Conservation (phyloP, 2,888 invertebrate genomes). For the Leptinotarsa rubiginosa region DNA sequence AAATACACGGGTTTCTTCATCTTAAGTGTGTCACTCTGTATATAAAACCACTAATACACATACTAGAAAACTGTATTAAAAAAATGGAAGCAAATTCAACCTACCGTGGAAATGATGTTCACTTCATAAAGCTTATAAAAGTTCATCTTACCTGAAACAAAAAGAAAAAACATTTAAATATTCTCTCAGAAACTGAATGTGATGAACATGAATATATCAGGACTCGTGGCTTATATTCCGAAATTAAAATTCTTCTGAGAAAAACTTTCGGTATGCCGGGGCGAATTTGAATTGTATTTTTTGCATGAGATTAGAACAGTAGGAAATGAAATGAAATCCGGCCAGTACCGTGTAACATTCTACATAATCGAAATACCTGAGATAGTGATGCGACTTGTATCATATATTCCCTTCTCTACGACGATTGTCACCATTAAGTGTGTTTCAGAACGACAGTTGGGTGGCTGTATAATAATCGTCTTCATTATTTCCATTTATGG, state of each 20-base stretch:
- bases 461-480: no score
- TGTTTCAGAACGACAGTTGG: no score
- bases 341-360: background rate
- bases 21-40: no score
- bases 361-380: constrained; percentile 8
- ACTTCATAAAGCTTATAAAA: background rate
- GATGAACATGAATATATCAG: background rate
- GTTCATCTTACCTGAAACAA: constrained; percentile 1
- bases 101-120: background rate
- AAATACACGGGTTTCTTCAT: no score
- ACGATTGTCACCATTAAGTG: background rate
- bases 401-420: background rate
- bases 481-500: no score
- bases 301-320: background rate
- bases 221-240: background rate
- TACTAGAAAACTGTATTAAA: background rate
- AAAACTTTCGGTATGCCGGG: background rate
- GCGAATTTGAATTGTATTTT: background rate
- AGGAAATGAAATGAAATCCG: background rate
- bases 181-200: background rate
- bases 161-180: background rate
- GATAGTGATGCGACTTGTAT: background rate
- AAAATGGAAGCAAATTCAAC: background rate
- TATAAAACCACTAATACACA: background rate
- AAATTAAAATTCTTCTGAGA: background rate